phyloP scores from a whole-genome alignment of 2,888 invertebrate species.

The Drosophila algonquin region DNA sequence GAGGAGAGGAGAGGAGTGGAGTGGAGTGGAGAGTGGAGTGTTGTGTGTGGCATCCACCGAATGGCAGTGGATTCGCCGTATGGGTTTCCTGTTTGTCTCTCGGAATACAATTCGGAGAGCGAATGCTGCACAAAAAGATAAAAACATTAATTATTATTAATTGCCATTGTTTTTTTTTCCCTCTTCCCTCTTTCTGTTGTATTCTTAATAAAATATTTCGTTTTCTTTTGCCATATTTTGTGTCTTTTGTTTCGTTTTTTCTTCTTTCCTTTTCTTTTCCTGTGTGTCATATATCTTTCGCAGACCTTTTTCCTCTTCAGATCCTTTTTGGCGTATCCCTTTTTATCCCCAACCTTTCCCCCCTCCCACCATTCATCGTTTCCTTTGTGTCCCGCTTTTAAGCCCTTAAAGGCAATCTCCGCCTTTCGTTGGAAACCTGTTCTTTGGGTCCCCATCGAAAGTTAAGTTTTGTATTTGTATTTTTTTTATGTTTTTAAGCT shows the following conservation, averaged over 20 bases:
- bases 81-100: slow-evolving; percentile 68
- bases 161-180: slow-evolving; percentile 66
- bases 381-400: slow-evolving; percentile 25
- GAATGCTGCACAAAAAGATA: slow-evolving; percentile 70
- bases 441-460: slow-evolving; percentile 1
- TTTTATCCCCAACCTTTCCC: slow-evolving; percentile 19
- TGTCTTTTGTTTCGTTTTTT: slow-evolving; percentile 45
- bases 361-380: not conserved
- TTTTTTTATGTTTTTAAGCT: slow-evolving; percentile 52
- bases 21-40: not conserved
- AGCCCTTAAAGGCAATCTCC: slow-evolving; percentile 35
- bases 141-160: slow-evolving; percentile 83
- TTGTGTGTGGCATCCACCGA: no score
- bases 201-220: slow-evolving; percentile 35
- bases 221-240: slow-evolving; percentile 37
- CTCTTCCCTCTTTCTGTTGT: slow-evolving; percentile 21
- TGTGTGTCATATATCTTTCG: slow-evolving; percentile 34
- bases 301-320: slow-evolving; percentile 27
- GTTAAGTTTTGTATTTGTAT: slow-evolving; percentile 24
- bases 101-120: no score
- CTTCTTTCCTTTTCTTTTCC: not conserved
- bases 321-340: slow-evolving; percentile 66
- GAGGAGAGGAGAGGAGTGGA: not conserved
- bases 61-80: slow-evolving; percentile 47
- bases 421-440: slow-evolving; percentile 30